phyloP scores from a whole-genome alignment of 2,888 invertebrate genomes.

The Agonum fuliginosum region DNA sequence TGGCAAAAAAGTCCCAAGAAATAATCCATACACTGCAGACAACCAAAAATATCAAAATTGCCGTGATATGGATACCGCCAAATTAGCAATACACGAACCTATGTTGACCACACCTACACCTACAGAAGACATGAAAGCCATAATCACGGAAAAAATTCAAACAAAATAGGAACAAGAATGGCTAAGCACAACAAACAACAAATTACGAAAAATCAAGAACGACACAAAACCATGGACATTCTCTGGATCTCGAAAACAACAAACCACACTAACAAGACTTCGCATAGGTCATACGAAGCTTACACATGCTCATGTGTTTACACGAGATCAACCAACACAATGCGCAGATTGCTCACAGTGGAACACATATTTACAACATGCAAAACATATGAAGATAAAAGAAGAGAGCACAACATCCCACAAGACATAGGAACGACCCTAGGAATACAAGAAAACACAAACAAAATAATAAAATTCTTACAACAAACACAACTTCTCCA shows the following conservation, averaged over 20 bases:
- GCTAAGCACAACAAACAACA: background rate
- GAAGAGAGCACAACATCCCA: no score
- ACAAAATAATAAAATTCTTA: no score
- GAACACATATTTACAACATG: no score
- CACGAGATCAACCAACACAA: background rate
- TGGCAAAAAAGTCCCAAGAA: background rate
- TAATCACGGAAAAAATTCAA: background rate
- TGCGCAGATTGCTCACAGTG: no score
- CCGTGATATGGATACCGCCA: background rate
- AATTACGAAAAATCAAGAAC: background rate
- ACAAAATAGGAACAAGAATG: background rate
- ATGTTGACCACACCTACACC: background rate
- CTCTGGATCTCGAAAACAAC: background rate
- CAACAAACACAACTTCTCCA: no score
- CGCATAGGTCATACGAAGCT: background rate
- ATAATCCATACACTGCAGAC: background rate
- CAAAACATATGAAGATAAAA: no score
- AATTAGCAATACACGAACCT: background rate
- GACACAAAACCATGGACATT: background rate
- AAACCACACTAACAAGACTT: background rate
- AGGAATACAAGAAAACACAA: no score
- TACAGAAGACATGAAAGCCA: background rate
- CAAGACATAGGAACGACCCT: no score
- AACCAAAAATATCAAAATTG: background rate
- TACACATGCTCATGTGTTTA: background rate